Base-by-base conservation (phyloP, 1,140 invertebrate genomes). In the Whitmania pigra region DNA sequence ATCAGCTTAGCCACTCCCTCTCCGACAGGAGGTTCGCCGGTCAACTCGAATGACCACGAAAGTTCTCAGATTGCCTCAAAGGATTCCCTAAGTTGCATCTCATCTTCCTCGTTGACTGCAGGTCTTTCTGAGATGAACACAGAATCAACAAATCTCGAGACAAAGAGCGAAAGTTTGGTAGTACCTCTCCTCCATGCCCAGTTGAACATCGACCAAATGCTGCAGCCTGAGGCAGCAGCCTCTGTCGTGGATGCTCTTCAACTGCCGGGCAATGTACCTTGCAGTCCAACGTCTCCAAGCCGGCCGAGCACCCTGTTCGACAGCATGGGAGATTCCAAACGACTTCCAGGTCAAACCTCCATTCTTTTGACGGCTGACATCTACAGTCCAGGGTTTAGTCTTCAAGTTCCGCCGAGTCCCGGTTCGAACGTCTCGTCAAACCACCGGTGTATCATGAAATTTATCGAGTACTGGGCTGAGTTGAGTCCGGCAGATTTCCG, bases 381-480 rank as follows among this genome's bases (percentile, higher is more conserved):
- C 18, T 53, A 53, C 31, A 74, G 73, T 66, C 73, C 73, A 2
- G 57, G 57, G 11, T 63, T 63, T 13, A 63, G 57, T 63, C 57
- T 63, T 13, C 57, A 63, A 11, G 36, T 63, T 53, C 36, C 55
- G 49, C 54, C 67, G 6, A 74, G 71, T 49, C 75, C 76, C 0
- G 54, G 71, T 7, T 22, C 27, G 25, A 79, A 82, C 55, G 79
- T 82, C 73, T 79, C 80, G 7, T 70, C 74, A 11, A 75, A 77
- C 29, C 80, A 82, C 69, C 75, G 76, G n/a, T 77, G 77, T 17
- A 77, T 81, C 27, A 74, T 82, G 63, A 77, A 77, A 69, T 27
- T 72, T 4, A 76, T 82, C 20, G 80, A 82, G 72, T 78, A 78
- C 0, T 82, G 81, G 81, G 75, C 79, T 17, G 68, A 75, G 31